Evolutionary conservation across 2,888 invertebrate genomes (phyloP).

Genomic region (Carabus problematicus): DNA sequence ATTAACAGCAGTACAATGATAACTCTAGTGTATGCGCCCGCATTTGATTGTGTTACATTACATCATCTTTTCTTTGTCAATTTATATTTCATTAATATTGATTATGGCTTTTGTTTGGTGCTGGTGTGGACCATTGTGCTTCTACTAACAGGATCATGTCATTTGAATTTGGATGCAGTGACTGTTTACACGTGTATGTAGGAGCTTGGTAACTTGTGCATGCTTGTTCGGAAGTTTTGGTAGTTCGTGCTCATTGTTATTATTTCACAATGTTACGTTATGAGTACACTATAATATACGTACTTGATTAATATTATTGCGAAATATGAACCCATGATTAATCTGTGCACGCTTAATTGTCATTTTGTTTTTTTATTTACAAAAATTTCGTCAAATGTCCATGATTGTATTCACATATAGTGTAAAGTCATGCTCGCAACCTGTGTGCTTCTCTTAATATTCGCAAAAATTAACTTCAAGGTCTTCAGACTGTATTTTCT

Average conservation of each 20-base stretch:
- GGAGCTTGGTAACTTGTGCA: slow-evolving; percentile 9
- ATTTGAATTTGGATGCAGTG: slow-evolving; percentile 2
- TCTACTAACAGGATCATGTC: not conserved
- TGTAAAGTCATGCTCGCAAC: slow-evolving; percentile 33
- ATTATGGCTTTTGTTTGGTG: slow-evolving; percentile 30
- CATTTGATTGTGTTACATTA: slow-evolving; percentile 35
- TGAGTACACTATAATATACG: no score
- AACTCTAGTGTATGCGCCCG: slow-evolving; percentile 36
- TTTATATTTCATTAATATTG: slow-evolving; percentile 40
- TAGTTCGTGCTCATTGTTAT: not conserved
- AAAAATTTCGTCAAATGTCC: not conserved
- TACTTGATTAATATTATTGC: no score
- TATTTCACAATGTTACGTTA: slow-evolving; percentile 4
- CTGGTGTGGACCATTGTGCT: slow-evolving; percentile 19
- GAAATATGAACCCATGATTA: not conserved
- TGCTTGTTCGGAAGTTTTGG: no score
- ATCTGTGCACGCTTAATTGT: not conserved
- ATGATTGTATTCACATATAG: slow-evolving; percentile 22
- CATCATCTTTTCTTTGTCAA: slow-evolving; percentile 41
- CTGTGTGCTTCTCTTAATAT: slow-evolving; percentile 37
- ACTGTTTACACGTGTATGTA: slow-evolving; percentile 13
- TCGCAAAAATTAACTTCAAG: slow-evolving; percentile 51
- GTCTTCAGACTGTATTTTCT: slow-evolving; percentile 51
- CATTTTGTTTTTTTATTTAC: not conserved
- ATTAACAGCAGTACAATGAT: slow-evolving; percentile 23